Evolutionary conservation across 2,113 vertebrate genomes (phyloP), one percentile per base, ranked within the genome.

Genomic region (Ophiodon elongatus): DNA sequence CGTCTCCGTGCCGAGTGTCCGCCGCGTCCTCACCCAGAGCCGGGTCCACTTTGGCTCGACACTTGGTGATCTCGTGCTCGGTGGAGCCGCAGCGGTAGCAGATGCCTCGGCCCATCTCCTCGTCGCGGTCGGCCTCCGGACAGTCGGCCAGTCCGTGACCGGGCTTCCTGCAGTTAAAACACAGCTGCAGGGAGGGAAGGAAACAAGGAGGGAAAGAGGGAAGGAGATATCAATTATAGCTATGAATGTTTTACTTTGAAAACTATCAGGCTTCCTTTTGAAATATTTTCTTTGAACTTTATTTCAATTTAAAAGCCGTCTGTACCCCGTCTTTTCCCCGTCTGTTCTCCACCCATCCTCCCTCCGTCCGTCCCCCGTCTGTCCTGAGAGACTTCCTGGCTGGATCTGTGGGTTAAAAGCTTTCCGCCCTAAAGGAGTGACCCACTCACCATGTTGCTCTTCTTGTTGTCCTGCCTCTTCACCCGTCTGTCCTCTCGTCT

Each of bases 81-180:
- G 98, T 97, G 79, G 98, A 99, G 8, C 98, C 98, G 4, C 98
- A 99, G 6, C 97, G 96, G 79, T 97, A 99, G 71, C 98, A 99
- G 89, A 99, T 98, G 6, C 96, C 98, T 1, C 95, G 95, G 5
- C 98, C 98, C 96, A 96, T 96, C 80, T 99, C 98, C 13, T 96
- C 95, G 76, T 96, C 97, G 43, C 95, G 78, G 66, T 97, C 96
- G 0, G 96, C 97, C 4, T 97, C 96, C 0, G 98, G 97, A 82
- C 98, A 99, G 83, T 99, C 97, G 8, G 97, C 96, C 90, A 99
- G 63, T 0, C 97, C 97, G 0, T 99, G 98, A 27, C 98, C 98
- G 0, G 97, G 96, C 8, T 97, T 96, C 87, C 97, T 96, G 87
- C 98, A 99, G 92, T 98, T 97, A 88, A 99, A 99, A 89, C 98